Conservation (phyloP, 2,888 invertebrate genomes). For the Heteromurus nitidus region DNA sequence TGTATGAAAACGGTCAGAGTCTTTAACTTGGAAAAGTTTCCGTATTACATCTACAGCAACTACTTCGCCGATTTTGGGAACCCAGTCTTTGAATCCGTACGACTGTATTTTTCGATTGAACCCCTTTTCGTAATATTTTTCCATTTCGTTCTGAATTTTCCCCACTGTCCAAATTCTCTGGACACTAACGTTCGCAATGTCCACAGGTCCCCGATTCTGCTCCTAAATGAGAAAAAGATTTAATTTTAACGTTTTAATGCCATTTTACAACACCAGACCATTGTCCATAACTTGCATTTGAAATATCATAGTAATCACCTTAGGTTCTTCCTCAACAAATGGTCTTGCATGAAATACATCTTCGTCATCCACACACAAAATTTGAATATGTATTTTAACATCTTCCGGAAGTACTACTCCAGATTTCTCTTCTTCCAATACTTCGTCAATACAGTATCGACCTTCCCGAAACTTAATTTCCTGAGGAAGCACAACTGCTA, state of each 20-base stretch:
- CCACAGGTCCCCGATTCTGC: not conserved
- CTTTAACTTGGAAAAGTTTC: not conserved
- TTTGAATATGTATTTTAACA: not conserved
- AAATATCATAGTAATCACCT: no score
- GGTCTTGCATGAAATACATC: not conserved
- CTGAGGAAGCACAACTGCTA: no score
- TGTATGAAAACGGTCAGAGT: not conserved
- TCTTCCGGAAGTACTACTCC: not conserved
- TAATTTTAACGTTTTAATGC: no score
- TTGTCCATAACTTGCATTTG: no score
- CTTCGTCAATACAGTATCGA: no score
- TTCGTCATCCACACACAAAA: conserved; percentile 2
- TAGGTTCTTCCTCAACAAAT: no score
- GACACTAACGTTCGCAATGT: no score
- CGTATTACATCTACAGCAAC: conserved; percentile 7
- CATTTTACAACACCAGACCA: no score
- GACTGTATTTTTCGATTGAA: not conserved
- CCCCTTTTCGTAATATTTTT: not conserved
- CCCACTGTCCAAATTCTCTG: no score
- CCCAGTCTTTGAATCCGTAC: not conserved
- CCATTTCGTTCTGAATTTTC: not conserved
- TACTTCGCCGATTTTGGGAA: conserved; percentile 13
- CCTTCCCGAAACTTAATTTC: no score
- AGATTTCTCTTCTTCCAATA: no score
- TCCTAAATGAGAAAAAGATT: not conserved